Evolutionary conservation across 92 coral and sea anemone genomes (phyloP).

Genomic region (Actinernus sp.): DNA sequence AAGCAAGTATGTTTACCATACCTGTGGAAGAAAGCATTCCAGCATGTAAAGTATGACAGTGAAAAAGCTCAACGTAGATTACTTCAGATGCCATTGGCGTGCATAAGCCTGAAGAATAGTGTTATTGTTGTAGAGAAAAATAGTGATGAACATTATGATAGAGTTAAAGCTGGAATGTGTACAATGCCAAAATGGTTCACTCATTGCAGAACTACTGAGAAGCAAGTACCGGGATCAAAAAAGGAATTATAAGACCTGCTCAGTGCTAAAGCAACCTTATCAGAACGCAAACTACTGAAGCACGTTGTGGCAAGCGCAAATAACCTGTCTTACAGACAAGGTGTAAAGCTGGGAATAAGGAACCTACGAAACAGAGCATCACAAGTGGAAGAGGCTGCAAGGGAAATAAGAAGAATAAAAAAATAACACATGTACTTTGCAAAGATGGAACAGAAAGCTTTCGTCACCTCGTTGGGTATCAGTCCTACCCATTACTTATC

Average conservation of each 20-base stretch:
- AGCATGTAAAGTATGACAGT: constrained; percentile 25
- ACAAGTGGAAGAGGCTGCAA: constrained; percentile 21
- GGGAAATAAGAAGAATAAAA: constrained; percentile 17
- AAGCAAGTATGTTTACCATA: constrained; percentile 48
- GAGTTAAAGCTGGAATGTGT: not conserved
- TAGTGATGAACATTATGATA: not conserved
- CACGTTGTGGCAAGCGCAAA: constrained; percentile 52
- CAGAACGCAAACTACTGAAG: constrained; percentile 32
- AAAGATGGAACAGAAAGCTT: constrained; percentile 47
- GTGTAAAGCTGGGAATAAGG: constrained; percentile 15
- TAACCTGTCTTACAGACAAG: constrained; percentile 46
- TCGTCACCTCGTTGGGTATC: too few relatives aligned
- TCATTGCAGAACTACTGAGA: constrained; percentile 4
- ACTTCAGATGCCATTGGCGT: constrained; percentile 52
- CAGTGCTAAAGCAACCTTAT: not conserved
- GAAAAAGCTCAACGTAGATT: constrained; percentile 57
- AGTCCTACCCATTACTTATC: too few relatives aligned
- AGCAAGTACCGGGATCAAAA: not conserved
- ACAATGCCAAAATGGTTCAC: not conserved
- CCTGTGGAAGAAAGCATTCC: constrained; percentile 28
- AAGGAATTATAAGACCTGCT: constrained; percentile 24
- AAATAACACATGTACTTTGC: constrained; percentile 36
- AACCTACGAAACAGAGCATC: constrained; percentile 35
- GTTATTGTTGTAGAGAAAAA: constrained; percentile 12
- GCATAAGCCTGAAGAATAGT: constrained; percentile 21